Evolutionary conservation across 2,113 vertebrate genomes (phyloP).

Genomic region (Protobothrops mucrosquamatus): DNA sequence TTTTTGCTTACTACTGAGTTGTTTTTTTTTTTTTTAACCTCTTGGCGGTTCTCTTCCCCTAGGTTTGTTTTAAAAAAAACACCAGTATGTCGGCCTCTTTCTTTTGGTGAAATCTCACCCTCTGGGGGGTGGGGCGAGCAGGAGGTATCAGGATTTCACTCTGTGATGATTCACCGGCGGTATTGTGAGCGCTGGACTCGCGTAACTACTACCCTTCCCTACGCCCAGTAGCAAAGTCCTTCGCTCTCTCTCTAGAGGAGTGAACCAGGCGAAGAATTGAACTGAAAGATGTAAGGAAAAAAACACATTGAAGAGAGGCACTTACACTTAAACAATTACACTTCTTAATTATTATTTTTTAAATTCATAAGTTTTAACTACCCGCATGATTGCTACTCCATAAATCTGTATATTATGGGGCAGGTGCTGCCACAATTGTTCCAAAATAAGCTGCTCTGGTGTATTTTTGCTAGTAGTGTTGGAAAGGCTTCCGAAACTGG

Average conservation of each 20-base stretch:
- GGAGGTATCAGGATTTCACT: neutral
- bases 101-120: neutral
- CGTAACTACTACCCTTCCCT: neutral
- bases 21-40: neutral
- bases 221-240: neutral
- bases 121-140: neutral
- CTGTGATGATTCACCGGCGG: slow-evolving; percentile 11
- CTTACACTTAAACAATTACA: neutral
- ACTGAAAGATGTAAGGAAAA: neutral
- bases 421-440: neutral
- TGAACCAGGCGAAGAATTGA: neutral
- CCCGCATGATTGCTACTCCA: neutral
- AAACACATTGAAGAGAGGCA: neutral
- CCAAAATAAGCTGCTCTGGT: neutral
- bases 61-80: neutral
- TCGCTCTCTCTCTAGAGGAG: neutral
- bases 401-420: neutral
- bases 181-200: neutral
- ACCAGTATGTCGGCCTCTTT: neutral
- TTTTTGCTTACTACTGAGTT: neutral
- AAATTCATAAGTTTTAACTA: neutral
- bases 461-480: neutral
- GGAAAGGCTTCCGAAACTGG: neutral
- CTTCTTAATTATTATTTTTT: neutral
- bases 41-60: neutral